Evolutionary conservation across 30 jellyfish, hydroid and myxozoan species (phyloP).

Genomic region (Catostylus mosaicus): DNA sequence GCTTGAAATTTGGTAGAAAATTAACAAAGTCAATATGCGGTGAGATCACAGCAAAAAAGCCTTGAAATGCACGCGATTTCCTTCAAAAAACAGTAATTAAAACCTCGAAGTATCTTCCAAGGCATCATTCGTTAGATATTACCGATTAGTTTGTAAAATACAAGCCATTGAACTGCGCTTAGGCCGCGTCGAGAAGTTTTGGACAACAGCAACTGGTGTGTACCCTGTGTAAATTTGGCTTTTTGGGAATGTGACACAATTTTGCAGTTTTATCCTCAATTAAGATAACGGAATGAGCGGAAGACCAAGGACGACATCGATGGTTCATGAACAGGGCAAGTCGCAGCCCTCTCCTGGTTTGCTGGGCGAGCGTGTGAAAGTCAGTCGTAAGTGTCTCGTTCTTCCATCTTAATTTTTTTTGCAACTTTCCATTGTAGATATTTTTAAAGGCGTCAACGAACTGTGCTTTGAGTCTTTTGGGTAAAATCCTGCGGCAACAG

Average conservation of each 20-base stretch:
- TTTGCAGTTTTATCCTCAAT: not conserved
- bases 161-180: not conserved
- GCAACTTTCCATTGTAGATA: not conserved
- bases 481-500: no score
- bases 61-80: slow-evolving; percentile 21
- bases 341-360: slow-evolving; percentile 79
- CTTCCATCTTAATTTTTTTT: slow-evolving; percentile 41
- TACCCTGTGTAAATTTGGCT: not conserved
- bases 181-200: slow-evolving; percentile 1
- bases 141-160: not conserved
- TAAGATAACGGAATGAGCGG: slow-evolving; percentile 72
- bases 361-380: slow-evolving; percentile 74
- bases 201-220: not conserved
- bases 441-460: slow-evolving; percentile 18
- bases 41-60: slow-evolving; percentile 1
- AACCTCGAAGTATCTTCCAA: not conserved
- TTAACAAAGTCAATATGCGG: slow-evolving; percentile 46
- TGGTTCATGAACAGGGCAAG: slow-evolving; percentile 77
- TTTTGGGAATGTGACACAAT: slow-evolving; percentile 45
- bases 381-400: slow-evolving; percentile 75
- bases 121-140: not conserved
- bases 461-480: not conserved
- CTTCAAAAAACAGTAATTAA: not conserved
- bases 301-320: slow-evolving; percentile 83
- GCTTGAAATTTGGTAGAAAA: slow-evolving; percentile 44